These are phyloP conservation scores for Theocolax elegans DNA, from an alignment of 1,140 invertebrate species.

Conservation along the genomic window DNA sequence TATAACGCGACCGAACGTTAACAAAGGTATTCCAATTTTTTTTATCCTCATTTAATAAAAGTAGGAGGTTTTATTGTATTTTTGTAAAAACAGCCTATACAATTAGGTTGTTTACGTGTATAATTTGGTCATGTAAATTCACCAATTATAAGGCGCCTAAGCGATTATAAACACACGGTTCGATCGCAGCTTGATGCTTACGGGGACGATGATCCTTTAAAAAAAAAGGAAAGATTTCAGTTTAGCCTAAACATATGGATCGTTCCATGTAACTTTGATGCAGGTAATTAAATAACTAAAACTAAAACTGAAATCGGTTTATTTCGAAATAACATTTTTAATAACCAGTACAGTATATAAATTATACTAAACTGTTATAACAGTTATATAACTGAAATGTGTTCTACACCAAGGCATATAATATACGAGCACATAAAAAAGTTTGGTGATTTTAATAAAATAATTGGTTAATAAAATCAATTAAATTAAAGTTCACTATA, in stretches of 20 bases:
- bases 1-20: background rate
- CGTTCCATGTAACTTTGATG: background rate
- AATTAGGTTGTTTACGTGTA: slow-evolving; percentile 36
- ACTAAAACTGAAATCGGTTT: too few species aligned
- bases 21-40: background rate
- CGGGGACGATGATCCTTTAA: background rate
- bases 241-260: background rate
- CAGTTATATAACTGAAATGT: too few species aligned
- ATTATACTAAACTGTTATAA: too few species aligned
- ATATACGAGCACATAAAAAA: too few species aligned
- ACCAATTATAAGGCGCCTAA: background rate
- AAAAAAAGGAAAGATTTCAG: background rate
- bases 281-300: too few species aligned
- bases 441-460: too few species aligned
- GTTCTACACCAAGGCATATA: too few species aligned
- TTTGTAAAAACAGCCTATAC: background rate
- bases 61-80: slow-evolving; percentile 4
- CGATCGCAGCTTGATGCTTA: background rate
- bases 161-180: background rate
- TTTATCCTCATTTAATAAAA: background rate
- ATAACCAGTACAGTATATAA: too few species aligned
- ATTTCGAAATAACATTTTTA: too few species aligned
- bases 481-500: too few species aligned
- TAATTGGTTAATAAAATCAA: too few species aligned
- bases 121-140: slow-evolving; percentile 27